These are phyloP conservation scores for Bungarus multicinctus DNA, from an alignment of 2,113 vertebrate genomes.

Conservation along the genomic window DNA sequence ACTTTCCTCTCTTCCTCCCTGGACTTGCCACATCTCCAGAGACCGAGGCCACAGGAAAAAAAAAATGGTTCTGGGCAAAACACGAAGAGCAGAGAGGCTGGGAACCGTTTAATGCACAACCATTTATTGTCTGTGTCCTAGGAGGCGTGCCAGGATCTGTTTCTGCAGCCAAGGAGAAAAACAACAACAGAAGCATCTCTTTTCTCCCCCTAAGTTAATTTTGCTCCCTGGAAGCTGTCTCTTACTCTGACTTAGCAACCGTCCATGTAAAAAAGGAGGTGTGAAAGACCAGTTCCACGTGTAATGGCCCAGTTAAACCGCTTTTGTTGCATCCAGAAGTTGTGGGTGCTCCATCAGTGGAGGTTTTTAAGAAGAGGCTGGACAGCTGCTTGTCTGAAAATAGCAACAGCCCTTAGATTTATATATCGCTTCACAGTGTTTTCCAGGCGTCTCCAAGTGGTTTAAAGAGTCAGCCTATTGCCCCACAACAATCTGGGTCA, in stretches of 20 bases:
- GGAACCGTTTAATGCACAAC: slow-evolving; percentile 28
- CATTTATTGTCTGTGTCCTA: slow-evolving; percentile 62
- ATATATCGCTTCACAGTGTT: too few relatives aligned
- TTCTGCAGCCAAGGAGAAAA: slow-evolving; percentile 42
- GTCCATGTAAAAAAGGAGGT: too few relatives aligned
- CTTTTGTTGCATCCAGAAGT: too few relatives aligned
- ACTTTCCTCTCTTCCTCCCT: background rate
- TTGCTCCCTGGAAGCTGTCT: background rate
- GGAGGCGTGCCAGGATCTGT: slow-evolving; percentile 57
- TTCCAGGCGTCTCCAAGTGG: too few relatives aligned
- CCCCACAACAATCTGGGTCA: too few relatives aligned
- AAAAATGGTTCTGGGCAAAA: slow-evolving; percentile 28
- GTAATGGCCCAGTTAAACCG: too few relatives aligned
- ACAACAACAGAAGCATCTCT: background rate
- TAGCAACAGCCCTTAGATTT: too few relatives aligned
- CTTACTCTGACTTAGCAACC: background rate
- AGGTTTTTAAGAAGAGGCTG: too few relatives aligned
- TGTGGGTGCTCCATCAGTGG: too few relatives aligned
- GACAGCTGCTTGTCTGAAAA: too few relatives aligned
- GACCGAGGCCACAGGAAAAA: background rate
- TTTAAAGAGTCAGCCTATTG: too few relatives aligned
- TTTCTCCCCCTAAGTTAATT: background rate
- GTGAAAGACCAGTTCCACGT: too few relatives aligned
- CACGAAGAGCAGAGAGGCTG: background rate
- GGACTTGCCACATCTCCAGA: background rate